Evolutionary conservation across 2,888 invertebrate genomes (phyloP), one percentile per base, ranked within the genome.

Genomic region (Aphrophora alni): DNA sequence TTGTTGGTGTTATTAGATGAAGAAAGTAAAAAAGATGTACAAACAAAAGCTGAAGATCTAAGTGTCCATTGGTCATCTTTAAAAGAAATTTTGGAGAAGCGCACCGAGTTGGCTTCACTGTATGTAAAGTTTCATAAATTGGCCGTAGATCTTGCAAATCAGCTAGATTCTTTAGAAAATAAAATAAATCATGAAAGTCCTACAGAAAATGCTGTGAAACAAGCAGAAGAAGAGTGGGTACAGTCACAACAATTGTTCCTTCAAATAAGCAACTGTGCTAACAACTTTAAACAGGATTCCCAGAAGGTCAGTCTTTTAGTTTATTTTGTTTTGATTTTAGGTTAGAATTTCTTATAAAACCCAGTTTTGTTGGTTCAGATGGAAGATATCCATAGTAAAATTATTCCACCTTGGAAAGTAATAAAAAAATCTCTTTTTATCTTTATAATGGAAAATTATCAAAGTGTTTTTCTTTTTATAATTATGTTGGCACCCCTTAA

Each of bases 101-200:
- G 95, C 80, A 91, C 95, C 81, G 92, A 93, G 82, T 88, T 94
- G 24, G 91, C 93, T 25, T 90, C 91, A 68, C 87, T 92, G 83
- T 94, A 94, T 86, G 92, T 93, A 73, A 92, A 93, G 84, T 95
- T 95, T 88, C 94, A 94, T 85, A 91, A 92, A 86, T 91, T 92
- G 83, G 93, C 93, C 25, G 91, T 92, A 81, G 91, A 92, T 86
- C 90, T 95, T 73, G 90, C 91, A 82, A 90, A 90, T 81, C 92
- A 93, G 86, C 90, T 94, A 87, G 92, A 94, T 86, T 89, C 90
- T 79, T 86, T 95, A 75, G 93, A 94, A 85, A 88, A 90, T 3
- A 88, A 89, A 51, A 87, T 88, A 12, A 90, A 92, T 74, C 88
- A 89, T 79, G 87, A 90, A 21, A 89, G 90, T 28, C 82, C 82